Conservation (phyloP, 2,113 vertebrate genomes). For the Cathartes aura region DNA sequence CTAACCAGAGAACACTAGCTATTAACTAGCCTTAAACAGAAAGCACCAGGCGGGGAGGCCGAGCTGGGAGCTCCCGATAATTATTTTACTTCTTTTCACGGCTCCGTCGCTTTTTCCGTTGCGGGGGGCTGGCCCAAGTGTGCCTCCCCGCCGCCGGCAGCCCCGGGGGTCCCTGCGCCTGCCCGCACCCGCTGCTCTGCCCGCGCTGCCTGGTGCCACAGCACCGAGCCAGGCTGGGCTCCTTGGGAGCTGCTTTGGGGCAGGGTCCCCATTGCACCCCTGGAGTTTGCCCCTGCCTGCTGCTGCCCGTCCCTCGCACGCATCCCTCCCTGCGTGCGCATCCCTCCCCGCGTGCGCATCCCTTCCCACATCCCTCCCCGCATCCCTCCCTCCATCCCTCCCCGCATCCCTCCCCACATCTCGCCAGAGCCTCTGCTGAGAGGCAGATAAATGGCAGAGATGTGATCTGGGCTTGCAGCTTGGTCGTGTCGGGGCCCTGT, state of each 20-base stretch:
- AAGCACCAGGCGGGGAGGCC: conserved; percentile 2
- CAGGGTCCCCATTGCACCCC: accelerated
- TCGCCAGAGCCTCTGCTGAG: accelerated
- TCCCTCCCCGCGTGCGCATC: neutral
- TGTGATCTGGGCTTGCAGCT: neutral
- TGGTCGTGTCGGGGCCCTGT: neutral
- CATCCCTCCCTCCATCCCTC: no score
- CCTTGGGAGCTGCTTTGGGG: neutral
- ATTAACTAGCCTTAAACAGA: conserved; percentile 73
- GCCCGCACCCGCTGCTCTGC: neutral
- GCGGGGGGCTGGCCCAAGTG: accelerated
- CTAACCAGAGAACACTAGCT: conserved; percentile 70
- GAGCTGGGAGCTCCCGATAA: neutral
- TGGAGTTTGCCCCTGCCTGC: neutral
- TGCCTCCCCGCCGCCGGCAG: neutral
- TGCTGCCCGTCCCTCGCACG: neutral
- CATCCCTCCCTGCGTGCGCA: neutral
- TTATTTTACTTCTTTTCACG: conserved; percentile 34
- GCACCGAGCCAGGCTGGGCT: neutral
- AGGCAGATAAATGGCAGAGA: neutral
- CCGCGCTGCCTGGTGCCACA: neutral
- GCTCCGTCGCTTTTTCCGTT: neutral
- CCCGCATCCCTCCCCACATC: neutral
- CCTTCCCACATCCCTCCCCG: no score
- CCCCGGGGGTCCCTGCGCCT: neutral